These are phyloP conservation scores for Chrysolina americana DNA, from an alignment of 2,888 invertebrate species.

Conservation along the genomic window DNA sequence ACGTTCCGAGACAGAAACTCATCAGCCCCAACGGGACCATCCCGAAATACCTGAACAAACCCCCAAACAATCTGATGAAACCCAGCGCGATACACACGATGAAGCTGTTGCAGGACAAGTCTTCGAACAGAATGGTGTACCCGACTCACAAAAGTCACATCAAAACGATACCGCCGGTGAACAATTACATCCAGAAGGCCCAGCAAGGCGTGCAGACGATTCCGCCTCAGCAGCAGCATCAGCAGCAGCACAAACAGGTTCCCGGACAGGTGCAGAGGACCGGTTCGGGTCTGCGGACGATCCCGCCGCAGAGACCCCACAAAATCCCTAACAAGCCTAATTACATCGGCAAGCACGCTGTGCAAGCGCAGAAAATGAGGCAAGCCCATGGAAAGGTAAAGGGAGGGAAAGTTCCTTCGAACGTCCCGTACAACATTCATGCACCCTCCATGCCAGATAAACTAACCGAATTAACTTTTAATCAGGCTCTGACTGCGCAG, in stretches of 20 bases:
- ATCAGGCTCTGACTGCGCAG: slow-evolving; percentile 76
- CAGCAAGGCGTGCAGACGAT: slow-evolving; percentile 64
- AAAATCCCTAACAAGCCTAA: slow-evolving; percentile 66
- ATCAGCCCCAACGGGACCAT: slow-evolving; percentile 62
- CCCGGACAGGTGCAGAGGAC: slow-evolving; percentile 62
- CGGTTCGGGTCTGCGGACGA: slow-evolving; percentile 65
- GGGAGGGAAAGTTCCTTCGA: slow-evolving; percentile 41
- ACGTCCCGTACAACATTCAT: slow-evolving; percentile 43
- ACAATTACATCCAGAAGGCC: slow-evolving; percentile 58
- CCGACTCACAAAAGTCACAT: slow-evolving; percentile 65
- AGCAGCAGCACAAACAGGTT: slow-evolving; percentile 53
- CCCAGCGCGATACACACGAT: slow-evolving; percentile 48
- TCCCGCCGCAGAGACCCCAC: slow-evolving; percentile 66
- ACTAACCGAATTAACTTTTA: slow-evolving; percentile 72
- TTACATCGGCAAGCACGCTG: slow-evolving; percentile 69
- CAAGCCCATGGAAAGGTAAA: slow-evolving; percentile 48
- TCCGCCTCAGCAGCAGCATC: slow-evolving; percentile 61
- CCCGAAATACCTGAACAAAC: slow-evolving; percentile 64
- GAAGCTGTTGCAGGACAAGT: slow-evolving; percentile 55
- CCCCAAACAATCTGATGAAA: slow-evolving; percentile 54
- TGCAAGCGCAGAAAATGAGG: slow-evolving; percentile 66
- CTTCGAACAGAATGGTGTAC: slow-evolving; percentile 58
- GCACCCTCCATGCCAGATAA: slow-evolving; percentile 49
- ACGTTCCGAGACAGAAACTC: slow-evolving; percentile 62
- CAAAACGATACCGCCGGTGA: slow-evolving; percentile 63